A percentile compares a stretch with the other conserved stretches of the same genome.
Conservation (phyloP, 2,888 invertebrate genomes). For the Neocrepidodera transversa region DNA sequence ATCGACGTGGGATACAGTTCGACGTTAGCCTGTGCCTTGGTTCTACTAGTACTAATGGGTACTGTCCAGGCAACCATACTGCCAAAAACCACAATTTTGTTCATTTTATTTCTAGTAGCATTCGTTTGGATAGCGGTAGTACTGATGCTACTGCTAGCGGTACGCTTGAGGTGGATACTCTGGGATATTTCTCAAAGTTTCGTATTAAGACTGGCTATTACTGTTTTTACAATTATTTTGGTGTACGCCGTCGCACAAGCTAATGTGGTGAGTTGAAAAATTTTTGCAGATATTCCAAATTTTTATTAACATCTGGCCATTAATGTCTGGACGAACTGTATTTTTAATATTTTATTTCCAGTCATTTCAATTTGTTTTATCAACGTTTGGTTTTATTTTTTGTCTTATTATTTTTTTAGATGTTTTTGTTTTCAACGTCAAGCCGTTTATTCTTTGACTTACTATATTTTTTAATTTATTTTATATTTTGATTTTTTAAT, state of each 20-base stretch:
- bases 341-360: no score
- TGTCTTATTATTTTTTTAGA: no score
- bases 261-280: constrained; percentile 79
- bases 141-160: constrained; percentile 83
- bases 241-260: constrained; percentile 91
- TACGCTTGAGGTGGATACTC: constrained; percentile 80
- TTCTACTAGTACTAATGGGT: constrained; percentile 77
- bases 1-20: constrained; percentile 87
- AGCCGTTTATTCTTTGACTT: no score
- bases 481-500: no score
- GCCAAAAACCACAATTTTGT: constrained; percentile 83
- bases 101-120: constrained; percentile 85
- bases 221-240: constrained; percentile 84
- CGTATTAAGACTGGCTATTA: constrained; percentile 81
- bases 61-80: constrained; percentile 81
- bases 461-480: no score
- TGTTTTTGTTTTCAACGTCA: no score
- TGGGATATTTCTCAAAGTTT: constrained; percentile 89
- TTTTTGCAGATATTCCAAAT: no score
- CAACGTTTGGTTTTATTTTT: no score
- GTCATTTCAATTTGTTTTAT: no score
- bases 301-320: no score
- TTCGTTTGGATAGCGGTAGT: constrained; percentile 91
- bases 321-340: no score
- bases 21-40: constrained; percentile 78